Evolutionary conservation across 2,113 vertebrate species (phyloP), one percentile per base, ranked within the genome.

Genomic region (Pteropus alecto): DNA sequence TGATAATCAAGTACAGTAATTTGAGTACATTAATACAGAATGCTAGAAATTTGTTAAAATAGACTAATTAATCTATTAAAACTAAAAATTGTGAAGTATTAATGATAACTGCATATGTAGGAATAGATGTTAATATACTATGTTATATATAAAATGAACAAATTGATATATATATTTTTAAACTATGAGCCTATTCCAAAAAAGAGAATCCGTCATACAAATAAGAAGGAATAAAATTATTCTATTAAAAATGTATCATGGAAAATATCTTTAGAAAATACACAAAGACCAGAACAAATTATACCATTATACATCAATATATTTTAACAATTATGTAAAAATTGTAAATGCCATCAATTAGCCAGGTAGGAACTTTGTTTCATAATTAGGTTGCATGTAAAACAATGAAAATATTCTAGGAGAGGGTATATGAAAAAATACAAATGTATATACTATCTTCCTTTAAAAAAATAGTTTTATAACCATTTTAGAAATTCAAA

Each of bases 191-290:
- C 67, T 56, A 26, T 54, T 68, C 84, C 35, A 76, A 90, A 87
- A 88, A 88, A 73, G 56, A 24, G 14, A 88, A 81, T 60, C 28
- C 41, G 71, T 22, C 33, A 88, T 70, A 35, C 56, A 88, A 87
- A 58, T 51, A 58, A 73, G 68, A 79, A 90, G 8, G 13, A 78
- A 89, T 86, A 24, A 38, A 82, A n/a, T 90, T 73, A 24, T 71
- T 87, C 38, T 91, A 56, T 48, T 76, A 88, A 79, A 92, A 85
- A 77, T 46, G 3, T 35, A 89, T 70, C 74, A 35, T 71, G 56
- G 56, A 89, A 95, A 86, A 94, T 88, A 79, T 18, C 24, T 96
- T 90, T 26, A 91, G 63, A 33, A 95, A 95, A 93, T 92, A 33
- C 30, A 65, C 71, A 94, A 86, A 86, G 41, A 92, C 33, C 28